Evolutionary conservation across 2,888 invertebrate genomes (phyloP), one percentile per base, ranked within the genome.

Genomic region (Sinotaia quadrata): DNA sequence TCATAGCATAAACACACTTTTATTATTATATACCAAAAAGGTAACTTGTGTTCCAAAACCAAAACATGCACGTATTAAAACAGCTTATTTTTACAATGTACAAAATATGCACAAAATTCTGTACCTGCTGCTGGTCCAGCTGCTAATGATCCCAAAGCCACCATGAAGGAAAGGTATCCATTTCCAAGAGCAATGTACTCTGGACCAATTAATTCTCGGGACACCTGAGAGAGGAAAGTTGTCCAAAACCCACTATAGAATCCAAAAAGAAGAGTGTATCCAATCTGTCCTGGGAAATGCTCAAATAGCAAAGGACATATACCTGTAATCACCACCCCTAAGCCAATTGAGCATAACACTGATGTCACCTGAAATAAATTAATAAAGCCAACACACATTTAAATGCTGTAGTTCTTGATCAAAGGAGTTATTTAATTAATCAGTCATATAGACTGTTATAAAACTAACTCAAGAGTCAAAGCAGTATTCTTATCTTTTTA

Each of bases 241-340:
- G 83, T 85, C 86, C 86, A 86, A 74, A 82, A 87, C n/a, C 85
- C 86, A 67, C 79, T 80, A 73, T 86, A 86, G 74, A 87, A 84
- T 47, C 87, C 87, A 72, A 84, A 84, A 58, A 87, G 74, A 29
- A 87, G 69, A 5, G 83, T 80, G 71, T 84, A 87, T 21, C 83
- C 84, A n/a, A 86, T 81, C 71, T 85, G 84, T 21, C 87, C 87
- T 0, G 86, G 76, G 72, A 80, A 82, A 54, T 82, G 79, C 51
- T 85, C 78, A 73, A 86, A 85, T 66, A 87, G 71, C 57, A 84
- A 70, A 2, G 83, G 84, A 36, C 81, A 83, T 24, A 85, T 81
- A 7, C 85, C 84, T 1, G 86, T 86, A 27, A 87, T 70, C 5
- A 87, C 84, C 7, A 84, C 78, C 0, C 85, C 83, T 3, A 86